These are phyloP conservation scores for Delphinus delphis DNA, from an alignment of 2,113 vertebrate genomes.

Conservation along the genomic window DNA sequence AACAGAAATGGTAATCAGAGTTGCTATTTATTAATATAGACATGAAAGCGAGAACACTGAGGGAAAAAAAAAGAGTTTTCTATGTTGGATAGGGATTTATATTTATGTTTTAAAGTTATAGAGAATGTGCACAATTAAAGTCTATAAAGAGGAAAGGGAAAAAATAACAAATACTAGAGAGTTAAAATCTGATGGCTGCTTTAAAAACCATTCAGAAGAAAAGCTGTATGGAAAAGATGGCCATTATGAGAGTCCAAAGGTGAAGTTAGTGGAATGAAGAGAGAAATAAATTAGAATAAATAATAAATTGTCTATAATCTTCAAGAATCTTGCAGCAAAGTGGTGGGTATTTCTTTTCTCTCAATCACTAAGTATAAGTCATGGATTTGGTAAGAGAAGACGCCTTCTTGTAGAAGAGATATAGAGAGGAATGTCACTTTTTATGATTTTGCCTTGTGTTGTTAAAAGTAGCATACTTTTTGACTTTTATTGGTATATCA, in stretches of 20 bases:
- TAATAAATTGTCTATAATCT: neutral
- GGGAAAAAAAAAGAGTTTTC: neutral
- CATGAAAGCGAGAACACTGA: neutral
- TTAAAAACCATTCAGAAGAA: neutral
- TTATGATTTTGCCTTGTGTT: neutral
- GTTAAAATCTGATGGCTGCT: neutral
- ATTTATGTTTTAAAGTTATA: neutral
- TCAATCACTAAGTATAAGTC: neutral
- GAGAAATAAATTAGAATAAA: conserved; percentile 15
- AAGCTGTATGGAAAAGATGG: neutral
- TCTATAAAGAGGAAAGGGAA: neutral
- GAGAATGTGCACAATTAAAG: neutral
- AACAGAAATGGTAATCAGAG: neutral
- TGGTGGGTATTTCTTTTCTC: neutral
- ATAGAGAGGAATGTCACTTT: neutral
- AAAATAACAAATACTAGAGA: neutral
- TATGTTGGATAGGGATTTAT: neutral
- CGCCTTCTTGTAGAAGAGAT: neutral
- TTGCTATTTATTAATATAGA: neutral
- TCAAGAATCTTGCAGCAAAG: neutral
- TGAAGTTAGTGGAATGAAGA: neutral
- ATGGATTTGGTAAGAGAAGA: neutral
- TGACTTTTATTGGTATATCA: conserved; percentile 43
- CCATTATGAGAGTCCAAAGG: neutral
- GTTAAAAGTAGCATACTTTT: conserved; percentile 11